Base-by-base conservation (phyloP, 2,888 invertebrate species). In the Patella ulyssiponensis region DNA sequence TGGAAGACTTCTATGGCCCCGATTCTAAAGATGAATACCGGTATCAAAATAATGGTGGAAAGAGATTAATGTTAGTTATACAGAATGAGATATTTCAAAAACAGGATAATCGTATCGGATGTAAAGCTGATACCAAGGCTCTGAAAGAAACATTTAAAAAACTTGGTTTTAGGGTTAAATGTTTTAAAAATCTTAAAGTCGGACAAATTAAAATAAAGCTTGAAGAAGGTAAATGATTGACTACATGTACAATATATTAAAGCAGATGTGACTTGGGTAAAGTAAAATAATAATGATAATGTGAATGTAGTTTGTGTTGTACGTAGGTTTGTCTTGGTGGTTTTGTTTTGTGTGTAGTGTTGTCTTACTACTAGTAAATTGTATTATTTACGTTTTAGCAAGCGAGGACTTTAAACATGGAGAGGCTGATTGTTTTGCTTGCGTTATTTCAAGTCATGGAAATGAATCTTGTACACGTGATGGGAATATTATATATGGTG, bases 361-460 rank as follows among this genome's bases (percentile, higher is more conserved):
- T 44, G 44, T 44, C 44, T 44, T 44, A 44, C 9, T 44, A 44
- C 9, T 44, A 44, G 44, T 44, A 44, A 44, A 7, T 0, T 9
- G 44, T 44, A 44, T 64, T 11, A 64, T 64, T 64, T 20, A 11
- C 20, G 23, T 64, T 64, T 64, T 23, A 64, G 64, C 64, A 23
- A 64, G 64, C 11, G 9, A 64, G 23, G 14, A 94, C 2, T 83
- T 80, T 92, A 95, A 98, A 91, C 97, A 97, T 91, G 93, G 94
- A 0, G 94, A 96, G 58, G 93, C 94, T 85, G 98, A 98, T 90
- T 97, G 97, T 87, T 92, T 98, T 82, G 91, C 96, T 0, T 93
- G 97, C 85, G 95, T 95, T 72, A 95, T 98, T 69, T 92, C 98
- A 82, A 95, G 96, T 75, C 98, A 98, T 89, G 98, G 98, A 51